Base-by-base conservation (phyloP, 2,797 vertebrate species). In the Parambassis ranga region DNA sequence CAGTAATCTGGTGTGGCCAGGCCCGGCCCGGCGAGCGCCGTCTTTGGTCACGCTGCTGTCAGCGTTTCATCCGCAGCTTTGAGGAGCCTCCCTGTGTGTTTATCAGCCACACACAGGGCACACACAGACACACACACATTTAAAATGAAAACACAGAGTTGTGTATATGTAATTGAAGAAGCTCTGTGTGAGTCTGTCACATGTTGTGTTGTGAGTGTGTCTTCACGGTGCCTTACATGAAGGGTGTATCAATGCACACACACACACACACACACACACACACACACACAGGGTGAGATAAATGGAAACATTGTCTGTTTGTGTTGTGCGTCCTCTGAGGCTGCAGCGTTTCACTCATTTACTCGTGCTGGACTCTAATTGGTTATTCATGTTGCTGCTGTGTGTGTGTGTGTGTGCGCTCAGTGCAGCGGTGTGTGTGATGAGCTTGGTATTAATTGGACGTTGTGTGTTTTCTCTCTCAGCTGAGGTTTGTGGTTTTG, bases 31-130 rank as follows among this genome's bases (percentile, higher is more conserved):
- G 58, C 51, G 48, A 70, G 58, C 53, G 6, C 13, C 65, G 39
- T 67, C 71, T 86, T 83, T 77, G 71, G 84, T 84, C 79, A 84
- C 48, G 52, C 77, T 68, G 65, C 61, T 76, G 42, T 69, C 30
- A 27, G 46, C 42, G 64, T 77, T 82, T 87, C 79, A 86, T 79
- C 71, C 72, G 19, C 16, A 2, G 48, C 74, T 83, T 79, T 83
- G 77, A 83, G 77, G 68, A 83, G 38, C 63, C 64, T 71, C 67
- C 50, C 37, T 33, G 53, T 10, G 24, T 3, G 33, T 63, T 82
- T 86, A 81, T 84, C 82, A 71, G 62, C 55, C 71, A 51, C 66
- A 68, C 58, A 8, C 82, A 85, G 69, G 50, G 41, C 36, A 0
- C 39, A 4, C 41, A 33, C 51, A 55, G 70, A 49, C 49, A 46